Evolutionary conservation across 2,113 vertebrate species (phyloP), one percentile per base, ranked within the genome.

Genomic region (Odontesthes bonariensis): DNA sequence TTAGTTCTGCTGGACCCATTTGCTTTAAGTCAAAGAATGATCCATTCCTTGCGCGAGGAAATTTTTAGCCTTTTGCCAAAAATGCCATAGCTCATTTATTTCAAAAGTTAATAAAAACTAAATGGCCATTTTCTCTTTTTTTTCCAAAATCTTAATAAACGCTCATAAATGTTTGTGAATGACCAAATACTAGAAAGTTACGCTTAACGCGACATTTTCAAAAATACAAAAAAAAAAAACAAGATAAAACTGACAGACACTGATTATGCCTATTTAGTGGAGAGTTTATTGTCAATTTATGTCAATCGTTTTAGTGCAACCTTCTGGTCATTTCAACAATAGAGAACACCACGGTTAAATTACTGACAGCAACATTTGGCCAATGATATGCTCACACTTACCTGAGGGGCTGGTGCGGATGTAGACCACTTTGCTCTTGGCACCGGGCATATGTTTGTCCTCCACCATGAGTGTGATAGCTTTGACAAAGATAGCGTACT

Each of bases 401-500:
- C 98, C 97, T 93, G 96, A 95, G 27, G 98, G 96, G 17, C 96
- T 98, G 54, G 98, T 99, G 83, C 96, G 94, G 69, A 99, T 96
- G 91, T 99, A 99, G 1, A 98, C 93, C 79, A 99, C 96, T 75
- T 98, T 95, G 73, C 96, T 99, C 92, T 98, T 98, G 72, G 97
- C 98, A 61, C 96, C 96, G 0, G 95, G 95, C 60, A 96, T 93
- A 63, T 96, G 95, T 5, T 95, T 96, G 87, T 98, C 96, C 75
- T 96, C 95, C 89, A 96, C 96, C 65, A 96, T 95, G 52, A 99
- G 95, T 0, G 96, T 99, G 84, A 98, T 95, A 0, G 98, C 97
- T 91, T 99, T 99, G 70, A 99, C 96, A 1, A 98, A 99, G 72
- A 99, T 89, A 0, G 97, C 98, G 0, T 99, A 99, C 66, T 98